phyloP scores from a whole-genome alignment of 2,113 vertebrate species.

The Chionomys nivalis region DNA sequence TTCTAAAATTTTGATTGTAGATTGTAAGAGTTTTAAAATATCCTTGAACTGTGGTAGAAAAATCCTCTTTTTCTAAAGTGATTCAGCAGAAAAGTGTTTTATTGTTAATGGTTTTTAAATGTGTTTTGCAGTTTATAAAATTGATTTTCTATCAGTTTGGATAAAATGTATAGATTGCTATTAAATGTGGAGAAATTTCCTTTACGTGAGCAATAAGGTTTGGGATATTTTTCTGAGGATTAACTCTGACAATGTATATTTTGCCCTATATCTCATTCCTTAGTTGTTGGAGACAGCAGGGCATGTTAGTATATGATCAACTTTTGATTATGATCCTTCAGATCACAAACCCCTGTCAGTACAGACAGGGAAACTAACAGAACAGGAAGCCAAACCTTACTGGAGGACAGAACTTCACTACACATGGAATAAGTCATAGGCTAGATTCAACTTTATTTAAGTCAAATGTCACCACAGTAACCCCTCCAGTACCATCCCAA shows the following conservation, averaged over 20 bases:
- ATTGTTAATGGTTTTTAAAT: background rate
- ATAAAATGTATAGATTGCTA: background rate
- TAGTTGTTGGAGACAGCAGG: background rate
- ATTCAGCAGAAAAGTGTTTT: background rate
- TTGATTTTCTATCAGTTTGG: conserved; percentile 8
- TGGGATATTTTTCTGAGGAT: background rate
- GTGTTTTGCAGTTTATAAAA: background rate
- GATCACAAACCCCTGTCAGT: background rate
- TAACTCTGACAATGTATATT: too few species aligned
- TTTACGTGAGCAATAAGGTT: background rate
- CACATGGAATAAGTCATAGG: background rate
- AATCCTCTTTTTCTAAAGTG: background rate
- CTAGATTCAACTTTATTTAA: background rate
- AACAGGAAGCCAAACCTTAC: too few species aligned
- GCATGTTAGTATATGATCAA: background rate
- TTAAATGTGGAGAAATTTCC: background rate
- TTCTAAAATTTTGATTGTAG: background rate
- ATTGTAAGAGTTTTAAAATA: background rate
- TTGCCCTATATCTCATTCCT: background rate
- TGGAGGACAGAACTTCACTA: background rate
- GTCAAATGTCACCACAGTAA: background rate
- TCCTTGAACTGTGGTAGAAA: background rate
- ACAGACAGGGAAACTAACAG: background rate
- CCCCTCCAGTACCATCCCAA: background rate
- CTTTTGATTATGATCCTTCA: background rate